phyloP scores from a whole-genome alignment of 2,888 invertebrate genomes.

The Cosmopolites sordidus region DNA sequence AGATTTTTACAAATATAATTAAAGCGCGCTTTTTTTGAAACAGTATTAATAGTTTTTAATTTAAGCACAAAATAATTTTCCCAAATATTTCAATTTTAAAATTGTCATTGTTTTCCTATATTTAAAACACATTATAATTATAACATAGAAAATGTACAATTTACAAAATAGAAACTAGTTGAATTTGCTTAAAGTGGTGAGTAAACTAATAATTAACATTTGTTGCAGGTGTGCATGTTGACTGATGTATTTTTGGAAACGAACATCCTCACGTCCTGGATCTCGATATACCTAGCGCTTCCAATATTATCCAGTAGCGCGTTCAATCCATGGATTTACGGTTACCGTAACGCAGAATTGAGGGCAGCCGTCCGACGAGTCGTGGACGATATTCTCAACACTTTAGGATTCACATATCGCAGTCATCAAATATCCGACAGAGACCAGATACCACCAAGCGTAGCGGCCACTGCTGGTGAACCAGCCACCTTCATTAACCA shows the following conservation, averaged over 20 bases:
- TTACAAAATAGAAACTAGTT: too few species aligned
- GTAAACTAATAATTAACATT: too few species aligned
- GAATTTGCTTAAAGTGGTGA: too few species aligned
- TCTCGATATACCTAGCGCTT: conserved; percentile 55
- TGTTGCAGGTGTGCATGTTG: conserved; percentile 53
- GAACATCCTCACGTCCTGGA: conserved; percentile 52
- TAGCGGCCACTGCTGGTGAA: conserved; percentile 46
- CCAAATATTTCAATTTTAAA: too few species aligned
- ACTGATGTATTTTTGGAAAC: conserved; percentile 53
- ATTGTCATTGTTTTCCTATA: too few species aligned
- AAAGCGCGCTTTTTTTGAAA: too few species aligned
- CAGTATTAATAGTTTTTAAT: too few species aligned
- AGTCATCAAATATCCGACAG: conserved; percentile 42
- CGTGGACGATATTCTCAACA: conserved; percentile 51
- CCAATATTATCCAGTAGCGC: conserved; percentile 58
- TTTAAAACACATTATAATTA: too few species aligned
- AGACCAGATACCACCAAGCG: conserved; percentile 40
- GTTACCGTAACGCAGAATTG: conserved; percentile 60
- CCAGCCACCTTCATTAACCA: conserved; percentile 45
- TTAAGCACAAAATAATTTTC: too few species aligned
- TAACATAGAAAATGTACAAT: too few species aligned
- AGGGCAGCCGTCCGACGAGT: conserved; percentile 56
- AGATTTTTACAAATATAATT: too few species aligned
- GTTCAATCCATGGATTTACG: conserved; percentile 63
- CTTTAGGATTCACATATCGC: conserved; percentile 47